phyloP scores from a whole-genome alignment of 2,113 vertebrate genomes.

The Nasalis larvatus region DNA sequence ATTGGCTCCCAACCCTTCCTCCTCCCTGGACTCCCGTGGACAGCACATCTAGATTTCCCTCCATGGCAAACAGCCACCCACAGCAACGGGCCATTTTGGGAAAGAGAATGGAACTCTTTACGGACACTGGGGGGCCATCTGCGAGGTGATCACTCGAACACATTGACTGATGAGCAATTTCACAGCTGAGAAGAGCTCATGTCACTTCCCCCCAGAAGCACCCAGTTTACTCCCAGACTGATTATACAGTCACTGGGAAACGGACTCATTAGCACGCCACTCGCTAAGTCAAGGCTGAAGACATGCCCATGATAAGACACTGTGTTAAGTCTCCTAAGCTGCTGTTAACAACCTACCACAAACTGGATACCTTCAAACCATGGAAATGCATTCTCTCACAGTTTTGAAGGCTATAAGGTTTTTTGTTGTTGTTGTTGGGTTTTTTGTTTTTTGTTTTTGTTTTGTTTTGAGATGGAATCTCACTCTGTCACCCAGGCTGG shows the following conservation, averaged over 20 bases:
- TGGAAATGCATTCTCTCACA: accelerated
- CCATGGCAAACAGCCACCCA: background rate
- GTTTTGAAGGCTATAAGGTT: too few relatives aligned
- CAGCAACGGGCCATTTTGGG: background rate
- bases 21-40: background rate
- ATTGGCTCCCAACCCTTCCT: background rate
- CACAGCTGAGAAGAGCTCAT: constrained; percentile 56
- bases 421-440: too few relatives aligned
- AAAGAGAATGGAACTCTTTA: constrained; percentile 56
- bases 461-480: too few relatives aligned
- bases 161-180: constrained; percentile 57
- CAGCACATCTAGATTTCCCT: background rate
- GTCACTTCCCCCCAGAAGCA: constrained; percentile 20
- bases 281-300: background rate
- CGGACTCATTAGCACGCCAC: background rate
- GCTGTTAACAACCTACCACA: accelerated
- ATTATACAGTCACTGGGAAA: background rate
- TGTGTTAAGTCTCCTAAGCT: background rate
- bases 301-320: accelerated
- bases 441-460: too few relatives aligned
- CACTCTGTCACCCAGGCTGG: too few relatives aligned
- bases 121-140: constrained; percentile 50
- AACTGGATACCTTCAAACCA: background rate
- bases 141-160: background rate
- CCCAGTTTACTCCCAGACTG: constrained; percentile 32